These are phyloP conservation scores for Gastrophysa polygoni DNA, from an alignment of 2,888 invertebrate species.

Conservation along the genomic window DNA sequence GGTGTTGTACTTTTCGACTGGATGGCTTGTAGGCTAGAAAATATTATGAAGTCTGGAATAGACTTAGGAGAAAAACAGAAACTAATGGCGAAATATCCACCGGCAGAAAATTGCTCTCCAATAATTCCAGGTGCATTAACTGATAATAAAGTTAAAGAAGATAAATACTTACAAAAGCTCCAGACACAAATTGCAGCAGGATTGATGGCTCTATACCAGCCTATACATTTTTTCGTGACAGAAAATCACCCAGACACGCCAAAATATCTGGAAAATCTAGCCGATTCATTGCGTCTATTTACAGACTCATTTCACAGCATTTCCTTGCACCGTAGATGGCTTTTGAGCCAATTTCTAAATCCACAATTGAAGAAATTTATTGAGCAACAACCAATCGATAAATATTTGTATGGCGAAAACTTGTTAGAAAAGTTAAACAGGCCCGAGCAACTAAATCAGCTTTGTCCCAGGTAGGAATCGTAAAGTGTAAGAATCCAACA, in stretches of 20 bases:
- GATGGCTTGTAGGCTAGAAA: background rate
- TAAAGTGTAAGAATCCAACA: background rate
- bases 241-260: background rate
- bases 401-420: constrained; percentile 13
- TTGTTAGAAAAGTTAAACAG: constrained; percentile 1
- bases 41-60: background rate
- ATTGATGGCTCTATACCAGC: background rate
- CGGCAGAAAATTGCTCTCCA: background rate
- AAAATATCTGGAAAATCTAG: background rate
- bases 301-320: background rate
- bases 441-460: background rate
- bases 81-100: background rate
- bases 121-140: background rate
- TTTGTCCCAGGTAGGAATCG: background rate
- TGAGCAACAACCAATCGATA: constrained; percentile 1
- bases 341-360: background rate
- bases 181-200: background rate
- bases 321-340: constrained; percentile 1
- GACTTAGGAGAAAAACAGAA: background rate
- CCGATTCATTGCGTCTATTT: background rate
- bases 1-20: too few relatives aligned
- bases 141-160: background rate
- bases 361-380: constrained; percentile 7
- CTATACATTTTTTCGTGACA: background rate
- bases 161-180: background rate